Base-by-base conservation (phyloP, 64 coral and sea anemone species). In the Montipora foliosa region DNA sequence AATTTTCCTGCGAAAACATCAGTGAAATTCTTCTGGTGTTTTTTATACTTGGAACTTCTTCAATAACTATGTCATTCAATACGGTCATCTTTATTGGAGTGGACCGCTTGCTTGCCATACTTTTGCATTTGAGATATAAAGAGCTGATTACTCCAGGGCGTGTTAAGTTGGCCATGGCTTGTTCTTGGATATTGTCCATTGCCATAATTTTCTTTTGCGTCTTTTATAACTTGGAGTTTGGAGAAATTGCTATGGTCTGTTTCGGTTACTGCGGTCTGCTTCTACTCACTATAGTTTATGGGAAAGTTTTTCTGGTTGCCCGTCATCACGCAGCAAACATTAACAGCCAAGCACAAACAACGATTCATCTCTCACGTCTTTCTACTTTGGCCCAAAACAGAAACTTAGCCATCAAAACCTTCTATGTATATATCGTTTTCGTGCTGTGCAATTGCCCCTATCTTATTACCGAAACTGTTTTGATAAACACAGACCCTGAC, bases 81-180 rank as follows among this genome's bases (percentile, higher is more conserved):
- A 51, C 17, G 8, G 82, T 85, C 6, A 49, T 45, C 10, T 22
- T 85, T 2, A 85, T 50, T 3, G 82, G 82, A 20, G 46, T 85
- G 14, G 82, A 85, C 67, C 82, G 82, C 4, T 85, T 85, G 20
- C 82, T 85, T 3, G 62, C 82, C 15, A 85, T 85, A 19, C 29
- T 8, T 8, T 66, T 71, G 64, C 82, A 85, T 70, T 46, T 85
- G 13, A 17, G 82, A 71, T 85, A 85, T 46, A 50, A 70, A 6
- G 44, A 85, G 49, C 46, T 85, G 10, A 59, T 85, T 17, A 85
- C 82, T n/a, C 82, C 82, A 85, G 70, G 66, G 8, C 82, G 82
- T 22, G 17, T 21, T 19, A 8, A 70, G n/a, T 21, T n/a, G 45
- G 44, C 47, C 16, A 45, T 71, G 4, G 44, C 17, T 69, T 17